phyloP scores from a whole-genome alignment of 2,797 vertebrate species.

The Malacoraja senta region DNA sequence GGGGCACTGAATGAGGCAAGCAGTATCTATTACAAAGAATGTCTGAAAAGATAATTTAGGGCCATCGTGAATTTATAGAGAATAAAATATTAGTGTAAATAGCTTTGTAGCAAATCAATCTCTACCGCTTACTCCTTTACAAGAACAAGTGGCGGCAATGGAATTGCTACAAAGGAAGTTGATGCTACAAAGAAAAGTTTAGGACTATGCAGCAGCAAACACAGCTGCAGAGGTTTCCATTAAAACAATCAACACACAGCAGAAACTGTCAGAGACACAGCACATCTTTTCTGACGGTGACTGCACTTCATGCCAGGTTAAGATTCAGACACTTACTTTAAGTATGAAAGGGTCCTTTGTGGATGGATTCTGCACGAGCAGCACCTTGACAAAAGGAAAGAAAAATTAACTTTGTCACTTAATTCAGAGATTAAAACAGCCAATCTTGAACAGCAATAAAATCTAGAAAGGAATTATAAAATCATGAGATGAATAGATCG shows the following conservation, averaged over 20 bases:
- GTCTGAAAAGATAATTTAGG: no score
- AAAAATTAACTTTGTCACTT: constrained; percentile 29
- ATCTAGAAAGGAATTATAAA: no score
- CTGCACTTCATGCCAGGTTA: background rate
- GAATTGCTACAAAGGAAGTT: background rate
- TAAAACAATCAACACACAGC: background rate
- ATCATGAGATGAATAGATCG: no score
- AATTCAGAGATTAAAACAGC: background rate
- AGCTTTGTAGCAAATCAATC: no score
- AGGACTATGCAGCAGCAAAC: background rate
- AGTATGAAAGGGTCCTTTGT: constrained; percentile 83
- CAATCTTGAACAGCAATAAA: no score
- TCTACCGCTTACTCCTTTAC: no score
- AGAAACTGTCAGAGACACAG: background rate
- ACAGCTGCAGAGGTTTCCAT: background rate
- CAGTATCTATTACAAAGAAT: no score
- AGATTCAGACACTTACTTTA: constrained; percentile 67
- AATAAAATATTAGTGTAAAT: no score
- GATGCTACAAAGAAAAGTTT: no score
- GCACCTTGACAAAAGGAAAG: constrained; percentile 65
- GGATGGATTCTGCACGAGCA: constrained; percentile 77
- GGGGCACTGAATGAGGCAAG: no score
- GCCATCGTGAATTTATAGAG: no score
- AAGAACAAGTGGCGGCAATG: no score
- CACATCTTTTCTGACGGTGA: background rate